These are phyloP conservation scores for Germaria angustata DNA, from an alignment of 2,888 invertebrate species.

Conservation along the genomic window DNA sequence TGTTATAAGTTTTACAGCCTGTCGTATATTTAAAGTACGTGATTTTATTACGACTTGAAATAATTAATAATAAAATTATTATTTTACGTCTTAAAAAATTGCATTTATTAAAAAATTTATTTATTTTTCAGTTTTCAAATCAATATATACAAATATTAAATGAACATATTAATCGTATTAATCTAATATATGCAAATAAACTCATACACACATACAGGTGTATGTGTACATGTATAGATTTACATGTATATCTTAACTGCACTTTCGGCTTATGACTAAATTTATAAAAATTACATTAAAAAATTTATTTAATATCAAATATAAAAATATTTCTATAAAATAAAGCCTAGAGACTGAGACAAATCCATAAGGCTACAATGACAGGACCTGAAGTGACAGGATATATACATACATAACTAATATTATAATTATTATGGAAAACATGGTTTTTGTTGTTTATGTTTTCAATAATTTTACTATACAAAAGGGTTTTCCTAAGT, in stretches of 20 bases:
- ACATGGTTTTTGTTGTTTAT: conserved; percentile 52
- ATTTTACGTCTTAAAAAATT: not conserved
- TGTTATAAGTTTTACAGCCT: too few relatives aligned
- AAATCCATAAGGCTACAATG: not conserved
- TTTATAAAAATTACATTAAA: conserved; percentile 31
- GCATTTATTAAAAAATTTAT: conserved; percentile 20
- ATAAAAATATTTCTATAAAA: not conserved
- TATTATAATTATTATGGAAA: conserved; percentile 54
- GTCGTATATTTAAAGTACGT: too few relatives aligned
- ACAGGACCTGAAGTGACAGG: not conserved
- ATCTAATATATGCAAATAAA: too few relatives aligned
- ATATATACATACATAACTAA: conserved; percentile 23
- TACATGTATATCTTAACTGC: too few relatives aligned
- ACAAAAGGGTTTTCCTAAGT: conserved; percentile 11
- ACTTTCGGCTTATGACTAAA: conserved; percentile 4
- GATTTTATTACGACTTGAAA: too few relatives aligned
- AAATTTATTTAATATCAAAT: conserved; percentile 5
- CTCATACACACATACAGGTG: too few relatives aligned
- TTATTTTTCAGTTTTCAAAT: not conserved
- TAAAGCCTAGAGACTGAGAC: conserved; percentile 7
- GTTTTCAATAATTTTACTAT: conserved; percentile 33
- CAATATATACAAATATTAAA: conserved; percentile 12
- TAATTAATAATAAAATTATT: too few relatives aligned
- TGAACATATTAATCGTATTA: not conserved
- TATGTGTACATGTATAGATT: too few relatives aligned